Evolutionary conservation across 1,140 invertebrate species (phyloP).

Genomic region (Cotesia typhae): DNA sequence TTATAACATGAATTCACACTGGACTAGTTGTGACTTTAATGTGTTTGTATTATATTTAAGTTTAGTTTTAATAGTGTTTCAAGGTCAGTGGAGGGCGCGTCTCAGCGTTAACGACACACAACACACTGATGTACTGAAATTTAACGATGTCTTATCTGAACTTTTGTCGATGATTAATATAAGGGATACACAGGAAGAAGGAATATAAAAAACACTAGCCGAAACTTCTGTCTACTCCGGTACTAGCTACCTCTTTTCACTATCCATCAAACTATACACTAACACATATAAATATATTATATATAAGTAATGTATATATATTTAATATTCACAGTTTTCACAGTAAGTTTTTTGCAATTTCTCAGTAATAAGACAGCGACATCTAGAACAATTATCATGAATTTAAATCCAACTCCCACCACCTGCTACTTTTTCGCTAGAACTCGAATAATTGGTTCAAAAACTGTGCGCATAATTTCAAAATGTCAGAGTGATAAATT

Average conservation of each 20-base stretch:
- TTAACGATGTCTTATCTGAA: slow-evolving; percentile 16
- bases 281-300: not conserved
- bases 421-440: no score
- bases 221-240: not conserved
- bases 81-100: slow-evolving; percentile 39
- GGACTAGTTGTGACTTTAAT: not conserved
- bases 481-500: no score
- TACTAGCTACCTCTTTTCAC: not conserved
- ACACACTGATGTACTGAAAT: slow-evolving; percentile 13
- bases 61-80: slow-evolving; percentile 16
- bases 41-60: not conserved
- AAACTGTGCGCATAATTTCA: no score
- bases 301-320: not conserved
- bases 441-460: no score
- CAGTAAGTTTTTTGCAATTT: not conserved
- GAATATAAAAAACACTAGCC: slow-evolving; percentile 12
- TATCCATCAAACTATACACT: not conserved
- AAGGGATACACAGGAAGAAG: slow-evolving; percentile 28
- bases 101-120: slow-evolving; percentile 28
- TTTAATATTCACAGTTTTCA: not conserved
- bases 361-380: not conserved
- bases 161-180: slow-evolving; percentile 25
- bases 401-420: slow-evolving; percentile 4
- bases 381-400: not conserved
- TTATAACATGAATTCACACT: not conserved